These are phyloP conservation scores for Zonitis immaculata DNA, from an alignment of 2,888 invertebrate genomes.

Conservation along the genomic window DNA sequence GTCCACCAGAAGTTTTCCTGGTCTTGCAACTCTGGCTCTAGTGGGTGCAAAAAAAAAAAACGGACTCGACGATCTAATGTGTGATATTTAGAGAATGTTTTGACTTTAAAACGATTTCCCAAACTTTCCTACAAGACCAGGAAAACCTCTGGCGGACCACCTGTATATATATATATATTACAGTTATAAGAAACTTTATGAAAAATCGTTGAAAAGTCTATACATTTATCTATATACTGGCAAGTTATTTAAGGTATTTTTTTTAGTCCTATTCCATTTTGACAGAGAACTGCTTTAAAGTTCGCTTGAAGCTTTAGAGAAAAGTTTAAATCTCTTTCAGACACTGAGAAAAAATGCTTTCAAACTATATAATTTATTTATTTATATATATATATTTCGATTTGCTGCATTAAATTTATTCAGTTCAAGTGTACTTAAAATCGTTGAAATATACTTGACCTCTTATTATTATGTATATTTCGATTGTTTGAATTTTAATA, in stretches of 20 bases:
- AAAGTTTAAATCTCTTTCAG: neutral
- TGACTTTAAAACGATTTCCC: too few relatives aligned
- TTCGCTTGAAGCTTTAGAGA: neutral
- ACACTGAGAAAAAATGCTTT: neutral
- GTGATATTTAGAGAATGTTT: too few relatives aligned
- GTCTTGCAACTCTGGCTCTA: too few relatives aligned
- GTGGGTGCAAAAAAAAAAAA: too few relatives aligned
- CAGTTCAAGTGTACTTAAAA: neutral
- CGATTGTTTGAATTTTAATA: conserved; percentile 15
- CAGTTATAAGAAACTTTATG: neutral
- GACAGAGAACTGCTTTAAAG: neutral
- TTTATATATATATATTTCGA: too few relatives aligned
- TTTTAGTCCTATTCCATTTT: neutral
- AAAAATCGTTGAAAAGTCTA: neutral
- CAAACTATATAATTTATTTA: too few relatives aligned
- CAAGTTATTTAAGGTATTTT: neutral
- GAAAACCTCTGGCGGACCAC: too few relatives aligned
- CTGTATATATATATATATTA: too few relatives aligned
- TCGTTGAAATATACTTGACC: neutral
- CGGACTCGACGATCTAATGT: too few relatives aligned
- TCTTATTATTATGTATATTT: conserved; percentile 16
- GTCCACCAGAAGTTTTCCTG: too few relatives aligned
- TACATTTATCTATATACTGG: conserved; percentile 1
- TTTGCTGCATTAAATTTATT: neutral
- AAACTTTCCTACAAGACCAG: too few relatives aligned